Base-by-base conservation (phyloP, 2,888 invertebrate species). In the Cheilosia soror region DNA sequence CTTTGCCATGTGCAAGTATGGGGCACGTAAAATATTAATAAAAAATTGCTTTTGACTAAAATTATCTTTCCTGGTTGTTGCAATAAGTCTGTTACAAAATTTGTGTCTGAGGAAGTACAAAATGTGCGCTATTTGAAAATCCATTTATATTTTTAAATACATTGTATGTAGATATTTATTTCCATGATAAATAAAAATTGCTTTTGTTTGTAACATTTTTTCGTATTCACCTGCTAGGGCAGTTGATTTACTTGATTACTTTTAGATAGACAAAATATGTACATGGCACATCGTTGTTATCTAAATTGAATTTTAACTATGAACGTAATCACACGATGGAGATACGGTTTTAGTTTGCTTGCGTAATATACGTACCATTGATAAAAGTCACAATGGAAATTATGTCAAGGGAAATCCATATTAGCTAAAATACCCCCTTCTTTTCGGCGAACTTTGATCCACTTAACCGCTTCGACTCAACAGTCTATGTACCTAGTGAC, bases 301-400 rank as follows among this genome's bases (percentile, higher is more conserved):
- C 65, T 81, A 65, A 71, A 81, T 81, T 81, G 77, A 53, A 53
- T 76, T 81, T 81, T 77, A 77, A 81, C 71, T 76, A 57, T 57
- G 57, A 65, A 37, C 40, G 15, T 44, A 57, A 68, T 55, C 55
- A 13, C 55, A 51, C 51, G 6, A 40, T 20, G 20, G 15, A 51
- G 65, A 58, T 40, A 71, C 60, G 60, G 71, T 60, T 71, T 71
- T 71, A 4, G 37, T 11, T 60, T 51, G 37, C 42, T 25, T 33
- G 31, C 11, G 53, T 6, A 29, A 27, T 40, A 66, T 11, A 29
- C 42, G 51, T 25, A 40, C 5, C 25, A 40, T 40, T 29, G 42
- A 60, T 42, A 60, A 60, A 44, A 27, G 27, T 60, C 40, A n/a
- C 60, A 27, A 42, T 40, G 20, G 60, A 4, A 27, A 27, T 44